phyloP scores from a whole-genome alignment of 1,140 invertebrate species.

The Hormaphis cornu region DNA sequence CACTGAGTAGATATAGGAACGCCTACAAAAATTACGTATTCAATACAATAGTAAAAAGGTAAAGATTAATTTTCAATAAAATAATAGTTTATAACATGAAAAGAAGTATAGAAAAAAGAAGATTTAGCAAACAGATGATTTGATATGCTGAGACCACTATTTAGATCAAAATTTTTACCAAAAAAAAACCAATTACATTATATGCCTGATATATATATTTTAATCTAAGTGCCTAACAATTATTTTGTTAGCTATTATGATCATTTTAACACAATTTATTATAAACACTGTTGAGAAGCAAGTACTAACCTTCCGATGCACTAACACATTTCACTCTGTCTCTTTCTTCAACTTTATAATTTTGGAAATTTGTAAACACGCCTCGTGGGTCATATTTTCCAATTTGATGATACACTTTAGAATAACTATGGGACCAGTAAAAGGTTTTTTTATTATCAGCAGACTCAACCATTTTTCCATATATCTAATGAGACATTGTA shows the following conservation, averaged over 20 bases:
- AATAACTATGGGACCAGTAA: slow-evolving; percentile 90
- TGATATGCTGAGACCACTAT: too few relatives aligned
- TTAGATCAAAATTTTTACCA: too few relatives aligned
- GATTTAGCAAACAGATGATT: too few relatives aligned
- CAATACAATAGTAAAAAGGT: too few relatives aligned
- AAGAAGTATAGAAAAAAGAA: too few relatives aligned
- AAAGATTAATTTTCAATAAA: too few relatives aligned
- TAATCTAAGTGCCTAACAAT: too few relatives aligned
- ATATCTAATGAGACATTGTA: slow-evolving; percentile 82
- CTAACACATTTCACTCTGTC: slow-evolving; percentile 93
- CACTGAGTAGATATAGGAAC: slow-evolving; percentile 93
- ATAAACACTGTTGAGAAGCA: background rate
- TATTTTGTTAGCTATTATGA: too few relatives aligned
- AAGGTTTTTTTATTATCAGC: slow-evolving; percentile 68
- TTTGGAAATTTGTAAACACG: slow-evolving; percentile 91
- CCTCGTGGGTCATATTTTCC: slow-evolving; percentile 77
- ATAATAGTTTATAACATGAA: background rate
- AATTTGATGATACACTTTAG: slow-evolving; percentile 80
- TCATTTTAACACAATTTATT: too few relatives aligned
- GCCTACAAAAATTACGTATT: slow-evolving; percentile 46
- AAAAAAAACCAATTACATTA: too few relatives aligned
- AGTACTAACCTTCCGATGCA: slow-evolving; percentile 59
- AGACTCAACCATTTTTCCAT: slow-evolving; percentile 73
- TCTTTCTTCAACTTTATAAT: slow-evolving; percentile 92
- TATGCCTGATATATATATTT: too few relatives aligned